Evolutionary conservation across 1,140 invertebrate genomes (phyloP).

Genomic region (Drosophila tristis): DNA sequence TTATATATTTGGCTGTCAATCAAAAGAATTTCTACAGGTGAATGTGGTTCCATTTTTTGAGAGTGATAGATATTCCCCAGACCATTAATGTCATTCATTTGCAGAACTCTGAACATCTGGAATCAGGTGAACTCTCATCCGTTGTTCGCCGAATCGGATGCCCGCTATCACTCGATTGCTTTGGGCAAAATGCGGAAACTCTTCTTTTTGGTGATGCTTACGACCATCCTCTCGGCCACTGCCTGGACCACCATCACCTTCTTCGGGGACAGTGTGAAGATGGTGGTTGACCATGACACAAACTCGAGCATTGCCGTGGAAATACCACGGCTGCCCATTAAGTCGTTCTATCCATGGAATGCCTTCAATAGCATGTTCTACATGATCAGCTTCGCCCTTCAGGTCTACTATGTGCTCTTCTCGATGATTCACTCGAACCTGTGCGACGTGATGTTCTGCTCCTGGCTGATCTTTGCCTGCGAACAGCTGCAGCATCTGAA

Average conservation of each 20-base stretch:
- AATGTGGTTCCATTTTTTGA: conserved; percentile 19
- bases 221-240: conserved; percentile 86
- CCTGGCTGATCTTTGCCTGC: conserved; percentile 92
- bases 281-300: conserved; percentile 88
- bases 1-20: conserved; percentile 89
- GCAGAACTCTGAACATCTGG: conserved; percentile 90
- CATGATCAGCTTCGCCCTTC: conserved; percentile 88
- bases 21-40: conserved; percentile 91
- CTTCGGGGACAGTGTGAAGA: conserved; percentile 89
- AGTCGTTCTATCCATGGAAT: conserved; percentile 91
- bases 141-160: conserved; percentile 92
- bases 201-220: conserved; percentile 87
- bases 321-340: conserved; percentile 90
- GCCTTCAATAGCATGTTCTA: conserved; percentile 88
- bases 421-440: conserved; percentile 89
- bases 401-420: conserved; percentile 91
- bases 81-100: neutral
- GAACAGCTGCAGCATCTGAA: conserved; percentile 93
- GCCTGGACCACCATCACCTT: conserved; percentile 91
- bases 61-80: too few species aligned
- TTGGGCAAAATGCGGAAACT: conserved; percentile 91
- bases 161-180: conserved; percentile 89
- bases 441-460: conserved; percentile 91
- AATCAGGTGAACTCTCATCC: conserved; percentile 93
- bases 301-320: conserved; percentile 89